These are phyloP conservation scores for Montipora capitata DNA, from an alignment of 92 coral and sea anemone species.

Conservation along the genomic window DNA sequence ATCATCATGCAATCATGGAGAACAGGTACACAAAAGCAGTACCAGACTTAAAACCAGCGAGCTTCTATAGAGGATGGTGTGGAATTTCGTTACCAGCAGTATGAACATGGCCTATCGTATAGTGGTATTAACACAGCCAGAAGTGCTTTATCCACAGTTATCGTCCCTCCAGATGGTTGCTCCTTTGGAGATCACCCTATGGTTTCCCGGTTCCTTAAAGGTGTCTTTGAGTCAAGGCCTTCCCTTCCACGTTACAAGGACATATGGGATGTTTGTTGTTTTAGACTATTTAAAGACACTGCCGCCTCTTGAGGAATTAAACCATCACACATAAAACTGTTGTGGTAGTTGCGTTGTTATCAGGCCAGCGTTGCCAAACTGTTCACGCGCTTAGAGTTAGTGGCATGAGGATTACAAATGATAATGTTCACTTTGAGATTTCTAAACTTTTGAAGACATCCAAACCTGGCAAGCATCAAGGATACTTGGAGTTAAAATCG, in stretches of 20 bases:
- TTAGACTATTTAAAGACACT: slow-evolving; percentile 21
- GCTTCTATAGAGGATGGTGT: slow-evolving; percentile 53
- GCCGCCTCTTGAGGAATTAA: slow-evolving; percentile 10
- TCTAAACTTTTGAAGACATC: slow-evolving; percentile 35
- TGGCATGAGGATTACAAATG: slow-evolving; percentile 12
- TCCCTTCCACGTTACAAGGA: slow-evolving; percentile 51
- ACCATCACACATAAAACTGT: slow-evolving; percentile 42
- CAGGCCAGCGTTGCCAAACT: slow-evolving; percentile 34
- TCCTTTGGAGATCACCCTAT: slow-evolving; percentile 65
- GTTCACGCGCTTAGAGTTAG: slow-evolving; percentile 13
- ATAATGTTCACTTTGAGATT: slow-evolving; percentile 34
- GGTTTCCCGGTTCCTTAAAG: slow-evolving; percentile 39
- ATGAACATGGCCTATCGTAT: slow-evolving; percentile 40
- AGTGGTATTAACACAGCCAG: slow-evolving; percentile 61
- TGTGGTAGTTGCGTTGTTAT: slow-evolving; percentile 47
- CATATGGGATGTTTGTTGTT: slow-evolving; percentile 42
- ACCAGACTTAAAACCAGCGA: slow-evolving; percentile 56
- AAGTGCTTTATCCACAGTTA: slow-evolving; percentile 44
- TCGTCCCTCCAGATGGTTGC: slow-evolving; percentile 28
- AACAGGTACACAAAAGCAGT: slow-evolving; percentile 59
- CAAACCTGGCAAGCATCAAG: slow-evolving; percentile 58
- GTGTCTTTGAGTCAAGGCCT: slow-evolving; percentile 35
- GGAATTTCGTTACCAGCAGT: slow-evolving; percentile 39
- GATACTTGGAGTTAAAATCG: slow-evolving; percentile 20
- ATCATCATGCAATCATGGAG: slow-evolving; percentile 64